phyloP scores from a whole-genome alignment of 1,140 invertebrate species.

The Sinella curviseta region DNA sequence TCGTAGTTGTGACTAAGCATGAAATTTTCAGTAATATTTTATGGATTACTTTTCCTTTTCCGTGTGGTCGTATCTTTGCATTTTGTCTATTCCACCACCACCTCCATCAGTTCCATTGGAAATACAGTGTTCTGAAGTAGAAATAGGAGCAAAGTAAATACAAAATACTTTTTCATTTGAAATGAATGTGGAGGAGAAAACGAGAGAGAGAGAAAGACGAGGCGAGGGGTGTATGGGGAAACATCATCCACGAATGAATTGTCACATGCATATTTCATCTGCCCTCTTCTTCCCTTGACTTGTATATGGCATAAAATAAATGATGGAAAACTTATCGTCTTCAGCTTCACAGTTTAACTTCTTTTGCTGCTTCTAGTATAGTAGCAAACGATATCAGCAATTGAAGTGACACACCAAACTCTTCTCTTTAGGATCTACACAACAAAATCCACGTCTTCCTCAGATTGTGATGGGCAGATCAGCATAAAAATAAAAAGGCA shows the following conservation, averaged over 20 bases:
- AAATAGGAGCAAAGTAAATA: no score
- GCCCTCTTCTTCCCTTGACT: background rate
- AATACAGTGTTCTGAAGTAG: no score
- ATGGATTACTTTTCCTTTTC: constrained; percentile 20
- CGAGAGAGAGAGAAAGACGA: background rate
- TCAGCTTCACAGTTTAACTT: background rate
- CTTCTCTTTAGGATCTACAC: no score
- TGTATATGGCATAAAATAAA: background rate
- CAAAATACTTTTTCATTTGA: no score
- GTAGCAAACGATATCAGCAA: background rate
- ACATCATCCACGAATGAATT: constrained; percentile 14
- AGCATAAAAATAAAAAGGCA: no score
- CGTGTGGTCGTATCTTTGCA: background rate
- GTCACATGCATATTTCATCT: constrained; percentile 25
- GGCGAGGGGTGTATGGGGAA: no score
- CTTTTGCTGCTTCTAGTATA: background rate
- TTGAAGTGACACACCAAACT: no score
- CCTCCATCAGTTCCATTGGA: no score
- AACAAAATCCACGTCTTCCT: no score
- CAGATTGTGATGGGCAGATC: no score
- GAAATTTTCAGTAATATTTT: constrained; percentile 22
- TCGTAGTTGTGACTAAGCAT: constrained; percentile 20
- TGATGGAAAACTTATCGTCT: constrained; percentile 20
- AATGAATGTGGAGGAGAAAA: background rate
- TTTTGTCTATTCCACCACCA: background rate